phyloP scores from a whole-genome alignment of 1,140 invertebrate species.

The Druon quercuslanigerum region DNA sequence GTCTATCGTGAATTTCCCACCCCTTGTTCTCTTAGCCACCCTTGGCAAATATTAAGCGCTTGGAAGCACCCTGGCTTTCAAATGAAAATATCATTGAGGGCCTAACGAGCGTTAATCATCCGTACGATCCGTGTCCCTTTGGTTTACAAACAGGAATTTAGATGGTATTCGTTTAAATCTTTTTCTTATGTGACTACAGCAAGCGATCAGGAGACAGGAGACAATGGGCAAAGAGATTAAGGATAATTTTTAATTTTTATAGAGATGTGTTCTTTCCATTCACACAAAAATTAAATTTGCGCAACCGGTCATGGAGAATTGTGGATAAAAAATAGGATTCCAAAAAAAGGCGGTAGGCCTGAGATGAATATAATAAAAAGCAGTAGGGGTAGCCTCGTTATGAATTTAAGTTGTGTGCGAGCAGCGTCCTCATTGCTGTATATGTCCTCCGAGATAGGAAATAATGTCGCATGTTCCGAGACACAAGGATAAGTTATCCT shows the following conservation, averaged over 20 bases:
- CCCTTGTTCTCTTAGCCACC: conserved; percentile 44
- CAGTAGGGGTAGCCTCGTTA: conserved; percentile 60
- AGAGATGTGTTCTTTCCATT: conserved; percentile 25
- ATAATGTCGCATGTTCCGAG: conserved; percentile 58
- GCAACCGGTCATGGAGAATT: conserved; percentile 47
- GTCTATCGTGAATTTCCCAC: conserved; percentile 39
- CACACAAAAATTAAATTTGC: neutral
- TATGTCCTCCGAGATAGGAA: conserved; percentile 67
- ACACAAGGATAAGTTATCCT: conserved; percentile 64
- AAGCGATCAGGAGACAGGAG: conserved; percentile 43
- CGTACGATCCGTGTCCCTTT: conserved; percentile 54
- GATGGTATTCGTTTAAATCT: conserved; percentile 45
- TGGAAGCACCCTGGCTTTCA: conserved; percentile 57
- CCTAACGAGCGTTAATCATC: conserved; percentile 60
- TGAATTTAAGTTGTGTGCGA: conserved; percentile 56
- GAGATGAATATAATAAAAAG: conserved; percentile 41
- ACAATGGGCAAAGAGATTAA: conserved; percentile 40
- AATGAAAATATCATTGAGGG: conserved; percentile 65
- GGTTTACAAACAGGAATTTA: conserved; percentile 47
- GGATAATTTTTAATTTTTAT: conserved; percentile 32
- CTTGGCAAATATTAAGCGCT: conserved; percentile 69
- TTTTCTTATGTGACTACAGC: conserved; percentile 44
- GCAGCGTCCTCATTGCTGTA: conserved; percentile 66
- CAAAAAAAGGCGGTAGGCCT: neutral
- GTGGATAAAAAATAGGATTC: conserved; percentile 32